Percentiles rank a stretch among this genome's conserved stretches.
phyloP scores from a whole-genome alignment of 1,140 invertebrate genomes.

The Panagrolaimus sp. region DNA sequence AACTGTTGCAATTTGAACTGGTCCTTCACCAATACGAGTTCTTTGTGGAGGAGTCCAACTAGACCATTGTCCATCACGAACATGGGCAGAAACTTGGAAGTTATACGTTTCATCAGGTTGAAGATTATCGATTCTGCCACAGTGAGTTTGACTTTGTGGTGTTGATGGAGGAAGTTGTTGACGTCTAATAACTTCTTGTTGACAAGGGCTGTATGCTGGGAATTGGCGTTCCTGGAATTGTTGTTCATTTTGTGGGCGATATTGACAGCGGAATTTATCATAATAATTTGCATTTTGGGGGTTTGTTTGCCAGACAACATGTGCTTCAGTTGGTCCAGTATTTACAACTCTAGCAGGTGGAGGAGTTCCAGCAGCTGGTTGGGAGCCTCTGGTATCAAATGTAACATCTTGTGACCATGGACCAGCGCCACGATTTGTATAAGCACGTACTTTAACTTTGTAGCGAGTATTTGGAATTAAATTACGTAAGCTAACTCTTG shows the following conservation, averaged over 20 bases:
- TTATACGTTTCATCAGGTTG: constrained; percentile 48
- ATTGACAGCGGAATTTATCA: constrained; percentile 55
- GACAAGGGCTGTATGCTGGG: constrained; percentile 56
- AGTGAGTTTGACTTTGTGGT: constrained; percentile 44
- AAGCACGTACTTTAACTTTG: constrained; percentile 49
- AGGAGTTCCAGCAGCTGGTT: constrained; percentile 6
- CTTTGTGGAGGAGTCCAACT: constrained; percentile 47
- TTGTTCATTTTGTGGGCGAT: constrained; percentile 40
- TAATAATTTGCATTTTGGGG: constrained; percentile 38
- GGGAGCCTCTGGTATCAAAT: constrained; percentile 42
- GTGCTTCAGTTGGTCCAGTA: constrained; percentile 49
- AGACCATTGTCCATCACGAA: constrained; percentile 44
- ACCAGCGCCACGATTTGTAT: constrained; percentile 48
- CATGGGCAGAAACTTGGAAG: constrained; percentile 48
- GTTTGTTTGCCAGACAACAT: constrained; percentile 55
- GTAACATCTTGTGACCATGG: constrained; percentile 54
- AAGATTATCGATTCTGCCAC: constrained; percentile 52
- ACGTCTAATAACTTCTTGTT: constrained; percentile 41
- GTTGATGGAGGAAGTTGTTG: constrained; percentile 52
- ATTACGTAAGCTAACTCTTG: constrained; percentile 42
- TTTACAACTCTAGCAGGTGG: constrained; percentile 45
- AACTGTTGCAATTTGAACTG: constrained; percentile 44
- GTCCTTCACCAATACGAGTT: constrained; percentile 9
- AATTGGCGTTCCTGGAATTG: constrained; percentile 47
- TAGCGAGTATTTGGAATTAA: constrained; percentile 45